phyloP scores from a whole-genome alignment of 1,140 invertebrate species.

The Bradysia coprophila region DNA sequence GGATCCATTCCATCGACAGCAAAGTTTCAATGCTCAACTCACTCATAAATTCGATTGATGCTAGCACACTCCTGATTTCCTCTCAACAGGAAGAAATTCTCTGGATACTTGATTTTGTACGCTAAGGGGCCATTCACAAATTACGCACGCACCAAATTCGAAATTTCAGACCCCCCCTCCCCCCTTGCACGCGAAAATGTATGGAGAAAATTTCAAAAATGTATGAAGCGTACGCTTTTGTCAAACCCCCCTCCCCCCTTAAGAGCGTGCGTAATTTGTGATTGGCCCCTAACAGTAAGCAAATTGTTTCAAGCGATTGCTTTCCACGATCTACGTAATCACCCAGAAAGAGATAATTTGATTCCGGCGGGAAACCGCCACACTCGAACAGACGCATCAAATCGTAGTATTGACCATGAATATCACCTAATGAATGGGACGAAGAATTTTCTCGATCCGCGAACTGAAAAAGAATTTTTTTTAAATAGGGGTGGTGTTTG shows the following conservation, averaged over 20 bases:
- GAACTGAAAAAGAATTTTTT: constrained; percentile 53
- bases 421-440: too few relatives aligned
- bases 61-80: constrained; percentile 80
- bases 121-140: too few relatives aligned
- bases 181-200: too few relatives aligned
- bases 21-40: constrained; percentile 12
- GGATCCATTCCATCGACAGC: background rate
- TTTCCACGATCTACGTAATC: constrained; percentile 77
- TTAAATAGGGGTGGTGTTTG: too few relatives aligned
- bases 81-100: constrained; percentile 74
- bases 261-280: too few relatives aligned
- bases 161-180: too few relatives aligned
- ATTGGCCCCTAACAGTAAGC: constrained; percentile 75
- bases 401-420: constrained; percentile 99
- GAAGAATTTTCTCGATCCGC: constrained; percentile 89
- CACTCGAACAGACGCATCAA: constrained; percentile 96
- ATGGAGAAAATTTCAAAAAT: too few relatives aligned
- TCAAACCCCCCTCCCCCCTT: too few relatives aligned
- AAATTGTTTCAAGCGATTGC: constrained; percentile 80
- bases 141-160: too few relatives aligned
- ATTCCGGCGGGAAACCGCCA: constrained; percentile 99
- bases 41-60: constrained; percentile 90
- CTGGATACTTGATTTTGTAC: constrained; percentile 89
- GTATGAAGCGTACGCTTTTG: too few relatives aligned
- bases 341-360: constrained; percentile 95